These are phyloP conservation scores for Olivierus martensii DNA, from an alignment of 1,140 invertebrate species.

Conservation along the genomic window DNA sequence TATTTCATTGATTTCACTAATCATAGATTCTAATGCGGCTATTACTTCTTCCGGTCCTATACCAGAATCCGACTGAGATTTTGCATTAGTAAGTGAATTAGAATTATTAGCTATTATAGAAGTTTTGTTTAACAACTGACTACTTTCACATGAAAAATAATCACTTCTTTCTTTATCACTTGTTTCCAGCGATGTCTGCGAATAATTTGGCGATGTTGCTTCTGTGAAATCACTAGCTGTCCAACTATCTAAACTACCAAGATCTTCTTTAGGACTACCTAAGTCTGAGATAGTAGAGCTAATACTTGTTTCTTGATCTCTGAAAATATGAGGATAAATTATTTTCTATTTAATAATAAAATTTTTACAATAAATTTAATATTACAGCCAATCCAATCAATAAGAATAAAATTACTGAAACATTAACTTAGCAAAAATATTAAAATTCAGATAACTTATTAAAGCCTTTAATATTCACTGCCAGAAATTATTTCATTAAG, in stretches of 20 bases:
- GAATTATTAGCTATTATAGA: neutral
- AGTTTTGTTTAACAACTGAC: neutral
- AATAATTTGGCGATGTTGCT: constrained; percentile 6
- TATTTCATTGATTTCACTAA: constrained; percentile 17
- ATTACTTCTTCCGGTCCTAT: constrained; percentile 21
- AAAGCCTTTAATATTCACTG: no score
- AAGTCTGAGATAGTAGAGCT: constrained; percentile 17
- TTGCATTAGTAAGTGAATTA: neutral
- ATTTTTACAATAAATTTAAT: neutral
- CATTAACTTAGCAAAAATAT: no score
- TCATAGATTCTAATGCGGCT: constrained; percentile 20
- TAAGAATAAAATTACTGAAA: no score
- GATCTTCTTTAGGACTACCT: constrained; percentile 16
- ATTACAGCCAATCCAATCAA: neutral
- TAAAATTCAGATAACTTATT: no score
- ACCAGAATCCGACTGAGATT: constrained; percentile 18
- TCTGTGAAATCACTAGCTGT: constrained; percentile 12
- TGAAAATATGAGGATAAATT: no score
- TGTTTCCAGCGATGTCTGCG: constrained; percentile 3
- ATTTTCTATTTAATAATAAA: neutral
- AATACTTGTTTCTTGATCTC: constrained; percentile 8
- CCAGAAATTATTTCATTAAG: no score
- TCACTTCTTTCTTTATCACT: constrained; percentile 3
- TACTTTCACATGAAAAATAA: neutral
- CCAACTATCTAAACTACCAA: constrained; percentile 15